Conservation (phyloP, 1,140 invertebrate species). For the Penaeus vannamei region DNA sequence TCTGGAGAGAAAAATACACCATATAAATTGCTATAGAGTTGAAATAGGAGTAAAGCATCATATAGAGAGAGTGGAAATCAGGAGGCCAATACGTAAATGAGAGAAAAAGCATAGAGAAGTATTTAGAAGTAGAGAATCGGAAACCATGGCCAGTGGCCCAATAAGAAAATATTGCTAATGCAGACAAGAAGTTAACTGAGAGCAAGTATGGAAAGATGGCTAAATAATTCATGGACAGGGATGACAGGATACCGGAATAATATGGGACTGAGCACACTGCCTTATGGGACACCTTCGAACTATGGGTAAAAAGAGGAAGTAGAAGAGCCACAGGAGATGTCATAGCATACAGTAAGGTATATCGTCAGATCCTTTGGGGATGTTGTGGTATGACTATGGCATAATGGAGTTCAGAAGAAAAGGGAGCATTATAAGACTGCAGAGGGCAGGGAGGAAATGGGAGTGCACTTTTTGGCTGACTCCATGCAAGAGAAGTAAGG, state of each 20-base stretch:
- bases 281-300: conserved; percentile 7
- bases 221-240: conserved; percentile 1
- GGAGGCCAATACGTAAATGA: background rate
- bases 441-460: too few relatives aligned
- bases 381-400: too few relatives aligned
- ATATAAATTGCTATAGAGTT: too few relatives aligned
- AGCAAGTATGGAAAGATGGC: background rate
- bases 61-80: background rate
- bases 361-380: too few relatives aligned
- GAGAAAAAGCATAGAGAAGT: background rate
- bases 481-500: too few relatives aligned
- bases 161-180: background rate
- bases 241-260: background rate
- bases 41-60: background rate
- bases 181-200: background rate
- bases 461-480: too few relatives aligned
- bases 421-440: too few relatives aligned
- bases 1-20: background rate
- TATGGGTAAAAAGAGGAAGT: background rate
- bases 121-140: background rate
- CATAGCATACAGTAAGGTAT: too few relatives aligned
- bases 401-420: too few relatives aligned
- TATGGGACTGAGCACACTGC: background rate
- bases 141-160: background rate
- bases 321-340: background rate